These are phyloP conservation scores for Cephus cinctus DNA, from an alignment of 1,140 invertebrate species.

Conservation along the genomic window DNA sequence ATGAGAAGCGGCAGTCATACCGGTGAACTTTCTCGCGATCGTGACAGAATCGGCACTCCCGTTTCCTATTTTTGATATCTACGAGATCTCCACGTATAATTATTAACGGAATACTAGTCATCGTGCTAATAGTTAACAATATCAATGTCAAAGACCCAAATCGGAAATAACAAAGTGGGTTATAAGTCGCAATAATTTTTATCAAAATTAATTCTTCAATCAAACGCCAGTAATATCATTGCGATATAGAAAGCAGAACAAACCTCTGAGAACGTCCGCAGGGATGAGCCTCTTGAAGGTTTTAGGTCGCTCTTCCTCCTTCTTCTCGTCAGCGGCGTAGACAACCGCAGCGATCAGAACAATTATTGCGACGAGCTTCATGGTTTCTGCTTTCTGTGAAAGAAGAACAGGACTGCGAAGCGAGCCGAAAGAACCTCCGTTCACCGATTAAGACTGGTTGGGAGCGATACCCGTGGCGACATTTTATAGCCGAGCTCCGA, in stretches of 20 bases:
- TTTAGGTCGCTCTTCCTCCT: slow-evolving; percentile 60
- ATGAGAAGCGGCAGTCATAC: slow-evolving; percentile 12
- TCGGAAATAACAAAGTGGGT: too few relatives aligned
- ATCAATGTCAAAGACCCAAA: too few relatives aligned
- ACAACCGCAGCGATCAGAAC: slow-evolving; percentile 59
- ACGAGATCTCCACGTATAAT: too few relatives aligned
- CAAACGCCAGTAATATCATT: too few relatives aligned
- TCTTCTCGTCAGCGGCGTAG: slow-evolving; percentile 58
- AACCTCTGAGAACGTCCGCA: slow-evolving; percentile 83
- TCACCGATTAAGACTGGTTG: slow-evolving; percentile 51
- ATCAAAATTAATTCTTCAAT: too few relatives aligned
- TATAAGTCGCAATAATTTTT: too few relatives aligned
- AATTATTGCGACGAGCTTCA: slow-evolving; percentile 46
- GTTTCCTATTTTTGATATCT: slow-evolving; percentile 18
- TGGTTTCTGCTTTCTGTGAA: slow-evolving; percentile 29
- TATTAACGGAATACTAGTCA: too few relatives aligned
- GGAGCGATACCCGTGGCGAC: slow-evolving; percentile 37
- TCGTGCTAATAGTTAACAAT: too few relatives aligned
- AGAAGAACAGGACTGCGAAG: neutral
- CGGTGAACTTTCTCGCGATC: slow-evolving; percentile 17
- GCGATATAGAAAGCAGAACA: slow-evolving; percentile 32
- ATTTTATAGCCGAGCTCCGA: slow-evolving; percentile 49
- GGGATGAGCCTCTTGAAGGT: slow-evolving; percentile 80
- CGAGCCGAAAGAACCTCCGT: slow-evolving; percentile 25
- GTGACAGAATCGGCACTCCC: slow-evolving; percentile 1